phyloP scores from a whole-genome alignment of 2,797 vertebrate genomes.

The Austrolebias charrua region DNA sequence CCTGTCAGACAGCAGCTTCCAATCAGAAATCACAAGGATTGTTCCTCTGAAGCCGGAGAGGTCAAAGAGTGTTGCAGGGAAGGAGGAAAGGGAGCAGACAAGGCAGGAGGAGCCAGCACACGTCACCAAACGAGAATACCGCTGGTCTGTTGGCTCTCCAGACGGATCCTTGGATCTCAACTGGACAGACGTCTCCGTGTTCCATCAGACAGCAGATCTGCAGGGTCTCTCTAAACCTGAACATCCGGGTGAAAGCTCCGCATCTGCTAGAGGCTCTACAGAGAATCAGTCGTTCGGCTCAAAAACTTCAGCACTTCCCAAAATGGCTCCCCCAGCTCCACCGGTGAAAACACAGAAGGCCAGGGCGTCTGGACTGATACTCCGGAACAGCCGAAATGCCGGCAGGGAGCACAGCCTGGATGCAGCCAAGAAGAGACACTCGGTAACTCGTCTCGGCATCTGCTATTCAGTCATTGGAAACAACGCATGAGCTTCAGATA shows the following conservation, averaged over 20 bases:
- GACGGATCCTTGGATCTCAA: slow-evolving; percentile 71
- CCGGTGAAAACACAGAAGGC: slow-evolving; percentile 84
- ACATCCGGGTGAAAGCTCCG: slow-evolving; percentile 53
- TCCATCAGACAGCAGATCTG: slow-evolving; percentile 50
- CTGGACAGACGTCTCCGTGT: slow-evolving; percentile 63
- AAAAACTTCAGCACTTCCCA: slow-evolving; percentile 68
- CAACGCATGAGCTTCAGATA: slow-evolving; percentile 82
- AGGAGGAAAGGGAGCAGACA: slow-evolving; percentile 71
- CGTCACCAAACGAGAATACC: slow-evolving; percentile 70
- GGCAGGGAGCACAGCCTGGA: slow-evolving; percentile 76
- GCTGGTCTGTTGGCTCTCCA: slow-evolving; percentile 76
- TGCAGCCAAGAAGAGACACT: slow-evolving; percentile 76
- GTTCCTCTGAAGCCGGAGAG: slow-evolving; percentile 82
- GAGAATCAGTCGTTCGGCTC: slow-evolving; percentile 67
- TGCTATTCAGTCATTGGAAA: slow-evolving; percentile 76
- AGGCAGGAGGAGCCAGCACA: slow-evolving; percentile 64
- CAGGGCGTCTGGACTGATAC: slow-evolving; percentile 80
- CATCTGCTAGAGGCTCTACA: slow-evolving; percentile 35
- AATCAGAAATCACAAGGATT: slow-evolving; percentile 79
- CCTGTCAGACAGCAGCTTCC: slow-evolving; percentile 69
- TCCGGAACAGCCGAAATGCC: slow-evolving; percentile 78
- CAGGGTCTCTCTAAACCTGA: slow-evolving; percentile 56
- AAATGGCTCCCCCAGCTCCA: slow-evolving; percentile 78
- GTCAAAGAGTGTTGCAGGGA: slow-evolving; percentile 71
- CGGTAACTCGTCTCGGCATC: slow-evolving; percentile 82